Percentiles rank a stretch among this genome's conserved stretches.
Conservation (phyloP, 2,888 invertebrate genomes). For the Cheiracanthium punctorium region DNA sequence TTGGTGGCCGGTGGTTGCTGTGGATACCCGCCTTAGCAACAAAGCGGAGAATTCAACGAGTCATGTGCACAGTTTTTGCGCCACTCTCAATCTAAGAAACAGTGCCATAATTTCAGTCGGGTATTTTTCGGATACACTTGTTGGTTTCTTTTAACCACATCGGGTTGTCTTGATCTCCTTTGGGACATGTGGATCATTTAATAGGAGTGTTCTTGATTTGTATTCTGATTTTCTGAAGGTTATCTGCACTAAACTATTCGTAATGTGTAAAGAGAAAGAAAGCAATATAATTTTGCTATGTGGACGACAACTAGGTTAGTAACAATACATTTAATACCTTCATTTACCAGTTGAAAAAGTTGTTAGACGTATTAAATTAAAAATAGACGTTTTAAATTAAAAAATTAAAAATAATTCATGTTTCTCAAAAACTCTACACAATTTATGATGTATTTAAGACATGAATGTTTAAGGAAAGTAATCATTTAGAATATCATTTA, state of each 20-base stretch:
- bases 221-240: neutral
- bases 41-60: constrained; percentile 34
- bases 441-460: too few species aligned
- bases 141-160: constrained; percentile 27
- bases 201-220: too few species aligned
- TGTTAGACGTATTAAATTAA: too few species aligned
- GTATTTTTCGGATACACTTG: constrained; percentile 44
- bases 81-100: constrained; percentile 36
- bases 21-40: constrained; percentile 38
- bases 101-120: constrained; percentile 22
- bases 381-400: too few species aligned
- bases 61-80: constrained; percentile 43
- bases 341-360: too few species aligned
- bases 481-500: too few species aligned
- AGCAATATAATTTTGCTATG: constrained; percentile 43
- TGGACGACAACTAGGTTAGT: constrained; percentile 63
- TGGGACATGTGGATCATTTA: too few species aligned
- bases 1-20: constrained; percentile 14
- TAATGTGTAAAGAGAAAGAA: constrained; percentile 1
- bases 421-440: too few species aligned
- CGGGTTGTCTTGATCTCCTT: too few species aligned
- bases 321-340: too few species aligned
- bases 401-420: too few species aligned
- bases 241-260: neutral
- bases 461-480: too few species aligned